These are phyloP conservation scores for Struthidea cinerea DNA, from an alignment of 2,113 vertebrate genomes.

Conservation along the genomic window DNA sequence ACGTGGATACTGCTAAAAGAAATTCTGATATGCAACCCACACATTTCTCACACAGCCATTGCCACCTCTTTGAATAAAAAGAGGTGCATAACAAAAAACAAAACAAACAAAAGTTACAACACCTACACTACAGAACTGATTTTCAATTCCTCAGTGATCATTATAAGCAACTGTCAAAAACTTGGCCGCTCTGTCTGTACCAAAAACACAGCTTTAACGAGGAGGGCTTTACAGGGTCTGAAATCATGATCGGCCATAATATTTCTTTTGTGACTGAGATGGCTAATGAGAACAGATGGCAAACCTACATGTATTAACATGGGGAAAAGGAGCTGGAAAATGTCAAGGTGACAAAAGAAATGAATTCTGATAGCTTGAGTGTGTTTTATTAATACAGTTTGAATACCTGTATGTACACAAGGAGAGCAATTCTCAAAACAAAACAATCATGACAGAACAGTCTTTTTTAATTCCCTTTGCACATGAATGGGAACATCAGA, in stretches of 20 bases:
- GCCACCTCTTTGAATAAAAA: background rate
- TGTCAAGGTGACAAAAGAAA: constrained; percentile 11
- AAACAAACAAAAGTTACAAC: background rate
- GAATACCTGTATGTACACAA: background rate
- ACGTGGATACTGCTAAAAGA: background rate
- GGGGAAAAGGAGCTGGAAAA: constrained; percentile 23
- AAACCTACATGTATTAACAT: background rate
- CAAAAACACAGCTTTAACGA: constrained; percentile 22
- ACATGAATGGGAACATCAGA: background rate
- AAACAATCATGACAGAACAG: background rate
- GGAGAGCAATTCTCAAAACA: background rate
- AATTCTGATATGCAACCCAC: background rate
- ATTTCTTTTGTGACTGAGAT: background rate
- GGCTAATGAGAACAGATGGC: constrained; percentile 57
- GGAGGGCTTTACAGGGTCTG: constrained; percentile 16
- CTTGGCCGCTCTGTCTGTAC: background rate
- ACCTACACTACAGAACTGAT: background rate
- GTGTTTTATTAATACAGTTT: constrained; percentile 21
- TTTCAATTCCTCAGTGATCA: background rate
- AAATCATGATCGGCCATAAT: background rate
- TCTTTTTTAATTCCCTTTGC: background rate
- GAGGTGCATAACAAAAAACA: no score
- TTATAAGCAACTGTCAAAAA: background rate
- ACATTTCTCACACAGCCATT: background rate
- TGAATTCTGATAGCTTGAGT: constrained; percentile 11